Evolutionary conservation across 2,797 vertebrate species (phyloP).

Genomic region (Hipposideros larvatus): DNA sequence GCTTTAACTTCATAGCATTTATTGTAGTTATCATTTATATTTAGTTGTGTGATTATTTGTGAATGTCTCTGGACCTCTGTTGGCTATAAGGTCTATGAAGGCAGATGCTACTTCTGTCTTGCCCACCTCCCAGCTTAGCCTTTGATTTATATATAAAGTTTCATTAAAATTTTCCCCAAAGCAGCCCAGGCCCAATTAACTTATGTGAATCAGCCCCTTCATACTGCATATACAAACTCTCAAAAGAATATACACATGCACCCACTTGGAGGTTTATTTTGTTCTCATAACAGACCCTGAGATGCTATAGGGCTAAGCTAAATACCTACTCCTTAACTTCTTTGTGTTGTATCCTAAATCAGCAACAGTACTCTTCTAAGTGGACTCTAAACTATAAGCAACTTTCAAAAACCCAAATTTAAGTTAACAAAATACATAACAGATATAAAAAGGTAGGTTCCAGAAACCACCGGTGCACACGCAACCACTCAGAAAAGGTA

Average conservation of each 20-base stretch:
- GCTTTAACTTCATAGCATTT: slow-evolving; percentile 13
- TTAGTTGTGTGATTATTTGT: not conserved
- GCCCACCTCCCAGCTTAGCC: not conserved
- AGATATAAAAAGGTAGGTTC: not conserved
- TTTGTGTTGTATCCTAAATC: not conserved
- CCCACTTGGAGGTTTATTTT: slow-evolving; percentile 14
- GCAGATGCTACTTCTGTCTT: not conserved
- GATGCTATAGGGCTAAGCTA: not conserved
- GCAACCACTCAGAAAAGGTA: not conserved
- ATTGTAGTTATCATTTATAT: not conserved
- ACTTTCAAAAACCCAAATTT: not conserved
- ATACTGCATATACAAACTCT: not conserved
- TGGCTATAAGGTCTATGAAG: not conserved
- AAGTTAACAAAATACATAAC: not conserved
- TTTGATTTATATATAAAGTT: not conserved
- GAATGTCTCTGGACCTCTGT: not conserved
- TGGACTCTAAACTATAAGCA: not conserved
- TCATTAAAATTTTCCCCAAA: not conserved
- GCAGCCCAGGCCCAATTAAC: not conserved
- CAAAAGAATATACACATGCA: not conserved
- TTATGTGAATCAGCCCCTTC: not conserved
- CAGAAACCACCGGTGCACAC: not conserved
- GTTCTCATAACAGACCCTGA: not conserved
- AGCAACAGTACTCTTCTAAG: not conserved
- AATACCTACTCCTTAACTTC: not conserved